Evolutionary conservation across 2,888 invertebrate genomes (phyloP).

Genomic region (Oithona nana): DNA sequence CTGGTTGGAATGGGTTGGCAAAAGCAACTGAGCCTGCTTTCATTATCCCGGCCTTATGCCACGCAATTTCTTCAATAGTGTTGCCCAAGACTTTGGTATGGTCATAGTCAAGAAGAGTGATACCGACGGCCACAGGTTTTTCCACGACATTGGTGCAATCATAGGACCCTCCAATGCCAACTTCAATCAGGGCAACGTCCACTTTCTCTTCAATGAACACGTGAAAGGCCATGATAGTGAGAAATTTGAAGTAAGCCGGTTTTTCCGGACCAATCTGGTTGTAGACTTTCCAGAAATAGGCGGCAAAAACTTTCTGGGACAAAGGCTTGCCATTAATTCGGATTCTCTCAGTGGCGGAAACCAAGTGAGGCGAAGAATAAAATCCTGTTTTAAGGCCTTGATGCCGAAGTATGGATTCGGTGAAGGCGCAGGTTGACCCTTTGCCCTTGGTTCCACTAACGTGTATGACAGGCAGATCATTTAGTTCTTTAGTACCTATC

Average conservation of each 20-base stretch:
- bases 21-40: constrained; percentile 51
- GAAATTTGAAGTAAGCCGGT: constrained; percentile 84
- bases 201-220: constrained; percentile 60
- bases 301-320: constrained; percentile 46
- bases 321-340: constrained; percentile 65
- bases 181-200: constrained; percentile 85
- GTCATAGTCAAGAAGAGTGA: constrained; percentile 75
- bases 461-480: constrained; percentile 39
- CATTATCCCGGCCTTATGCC: constrained; percentile 89
- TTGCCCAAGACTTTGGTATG: constrained; percentile 66
- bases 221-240: constrained; percentile 75
- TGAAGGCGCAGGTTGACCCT: constrained; percentile 76
- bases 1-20: constrained; percentile 44
- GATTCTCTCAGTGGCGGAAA: constrained; percentile 77
- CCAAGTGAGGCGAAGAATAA: constrained; percentile 85
- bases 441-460: constrained; percentile 80
- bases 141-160: constrained; percentile 78
- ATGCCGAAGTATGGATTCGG: constrained; percentile 64
- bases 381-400: constrained; percentile 78
- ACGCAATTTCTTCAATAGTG: constrained; percentile 68
- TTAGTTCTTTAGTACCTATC: constrained; percentile 41
- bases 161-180: constrained; percentile 85
- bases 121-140: constrained; percentile 36
- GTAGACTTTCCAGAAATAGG: constrained; percentile 64
- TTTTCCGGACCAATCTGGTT: constrained; percentile 44